Conservation (phyloP, 2,113 vertebrate genomes). For the Dryoscopus gambensis region DNA sequence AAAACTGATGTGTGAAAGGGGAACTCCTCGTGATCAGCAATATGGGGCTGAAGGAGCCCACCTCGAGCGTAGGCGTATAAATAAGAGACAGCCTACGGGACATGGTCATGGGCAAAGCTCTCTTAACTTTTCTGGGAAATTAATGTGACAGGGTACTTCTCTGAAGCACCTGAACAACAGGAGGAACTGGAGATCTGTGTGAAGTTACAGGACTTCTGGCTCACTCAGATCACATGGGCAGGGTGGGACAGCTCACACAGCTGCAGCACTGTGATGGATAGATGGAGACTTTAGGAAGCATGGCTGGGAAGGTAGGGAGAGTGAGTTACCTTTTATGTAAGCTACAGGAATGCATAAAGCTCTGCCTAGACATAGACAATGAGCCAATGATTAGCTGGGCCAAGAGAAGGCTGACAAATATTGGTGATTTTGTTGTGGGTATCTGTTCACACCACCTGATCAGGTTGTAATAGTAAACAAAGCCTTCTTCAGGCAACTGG, state of each 20-base stretch:
- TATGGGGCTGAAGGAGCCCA: not conserved
- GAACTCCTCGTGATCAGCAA: not conserved
- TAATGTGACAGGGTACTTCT: not conserved
- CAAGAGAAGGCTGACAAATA: not conserved
- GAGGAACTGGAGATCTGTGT: not conserved
- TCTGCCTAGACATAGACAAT: not conserved
- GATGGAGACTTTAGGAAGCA: not conserved
- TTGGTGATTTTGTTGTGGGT: not conserved
- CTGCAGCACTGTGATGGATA: not conserved
- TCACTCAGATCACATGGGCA: not conserved
- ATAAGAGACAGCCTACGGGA: not conserved
- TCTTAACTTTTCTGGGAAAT: not conserved
- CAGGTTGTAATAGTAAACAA: not conserved
- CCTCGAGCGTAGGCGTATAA: rapidly evolving
- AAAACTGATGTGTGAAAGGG: not conserved
- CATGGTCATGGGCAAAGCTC: not conserved
- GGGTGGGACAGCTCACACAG: not conserved
- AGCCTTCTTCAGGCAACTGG: not conserved
- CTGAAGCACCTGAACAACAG: not conserved
- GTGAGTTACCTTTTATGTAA: not conserved
- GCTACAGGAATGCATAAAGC: not conserved
- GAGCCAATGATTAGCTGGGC: not conserved
- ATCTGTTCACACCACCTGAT: not conserved
- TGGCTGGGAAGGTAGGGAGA: not conserved
- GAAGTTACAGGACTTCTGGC: not conserved